Percentiles rank a stretch among this genome's conserved stretches.
These are phyloP conservation scores for Helicorthomorpha holstii DNA, from an alignment of 1,140 invertebrate species.

Conservation along the genomic window DNA sequence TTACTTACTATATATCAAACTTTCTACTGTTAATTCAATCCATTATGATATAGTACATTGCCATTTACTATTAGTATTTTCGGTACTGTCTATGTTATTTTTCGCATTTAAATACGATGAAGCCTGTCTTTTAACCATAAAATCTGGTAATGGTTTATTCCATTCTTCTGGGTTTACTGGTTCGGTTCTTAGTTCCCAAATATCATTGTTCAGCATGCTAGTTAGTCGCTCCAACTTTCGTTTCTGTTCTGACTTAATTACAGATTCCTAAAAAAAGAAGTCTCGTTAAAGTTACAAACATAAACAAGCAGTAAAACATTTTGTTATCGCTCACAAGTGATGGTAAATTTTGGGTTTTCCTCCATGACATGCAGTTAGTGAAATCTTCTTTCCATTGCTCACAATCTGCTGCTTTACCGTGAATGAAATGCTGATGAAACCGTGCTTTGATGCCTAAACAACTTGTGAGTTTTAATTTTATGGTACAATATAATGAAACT, in stretches of 20 bases:
- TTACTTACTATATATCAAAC: too few relatives aligned
- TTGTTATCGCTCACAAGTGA: constrained; percentile 38
- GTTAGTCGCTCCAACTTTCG: constrained; percentile 39
- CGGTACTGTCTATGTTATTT: too few relatives aligned
- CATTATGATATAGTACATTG: too few relatives aligned
- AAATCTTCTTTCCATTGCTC: constrained; percentile 57
- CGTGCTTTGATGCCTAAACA: constrained; percentile 35
- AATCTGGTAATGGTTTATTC: constrained; percentile 52
- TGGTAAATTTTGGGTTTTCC: constrained; percentile 37
- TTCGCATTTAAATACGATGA: constrained; percentile 24
- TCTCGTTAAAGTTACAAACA: constrained; percentile 12
- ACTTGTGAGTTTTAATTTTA: background rate
- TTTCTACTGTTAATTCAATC: too few relatives aligned
- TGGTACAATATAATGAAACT: background rate
- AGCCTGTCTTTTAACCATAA: background rate
- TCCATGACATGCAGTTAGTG: constrained; percentile 51
- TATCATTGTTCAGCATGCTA: constrained; percentile 48
- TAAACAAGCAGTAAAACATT: constrained; percentile 1
- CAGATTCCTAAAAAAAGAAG: constrained; percentile 39
- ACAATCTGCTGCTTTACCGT: constrained; percentile 52
- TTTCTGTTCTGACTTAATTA: constrained; percentile 51
- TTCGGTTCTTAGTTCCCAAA: constrained; percentile 52
- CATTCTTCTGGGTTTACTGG: constrained; percentile 50
- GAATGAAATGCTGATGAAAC: constrained; percentile 72
- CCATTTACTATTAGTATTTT: too few relatives aligned